Conservation (phyloP, 2,113 vertebrate species). For the Dolichotis patagonum region DNA sequence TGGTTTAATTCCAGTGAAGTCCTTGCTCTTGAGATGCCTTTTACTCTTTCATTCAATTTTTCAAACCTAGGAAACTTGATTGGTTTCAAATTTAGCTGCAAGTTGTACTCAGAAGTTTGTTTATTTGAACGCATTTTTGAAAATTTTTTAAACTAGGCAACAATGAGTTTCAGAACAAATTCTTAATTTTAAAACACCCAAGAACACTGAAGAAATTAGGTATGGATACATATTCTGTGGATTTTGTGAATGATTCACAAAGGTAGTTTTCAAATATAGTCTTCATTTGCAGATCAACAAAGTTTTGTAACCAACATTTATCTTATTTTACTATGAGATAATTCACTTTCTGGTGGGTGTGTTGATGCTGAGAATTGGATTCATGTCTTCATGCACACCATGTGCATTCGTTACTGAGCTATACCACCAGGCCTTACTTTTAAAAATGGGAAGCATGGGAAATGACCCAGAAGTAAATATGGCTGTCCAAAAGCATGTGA, state of each 20-base stretch:
- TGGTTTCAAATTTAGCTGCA: conserved; percentile 50
- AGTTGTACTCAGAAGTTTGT: neutral
- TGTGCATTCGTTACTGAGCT: neutral
- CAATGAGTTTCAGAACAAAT: conserved; percentile 17
- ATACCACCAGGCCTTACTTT: neutral
- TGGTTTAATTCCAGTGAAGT: neutral
- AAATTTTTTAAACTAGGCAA: conserved; percentile 32
- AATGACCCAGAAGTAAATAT: neutral
- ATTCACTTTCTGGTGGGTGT: neutral
- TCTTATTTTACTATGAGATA: neutral
- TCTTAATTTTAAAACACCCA: conserved; percentile 18
- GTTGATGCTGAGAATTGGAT: neutral
- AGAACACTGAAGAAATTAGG: neutral
- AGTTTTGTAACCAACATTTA: neutral
- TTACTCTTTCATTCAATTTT: conserved; percentile 13
- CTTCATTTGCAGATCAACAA: conserved; percentile 2
- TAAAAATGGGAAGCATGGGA: neutral
- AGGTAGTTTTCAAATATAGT: neutral
- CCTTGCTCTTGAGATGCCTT: neutral
- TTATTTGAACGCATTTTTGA: conserved; percentile 33
- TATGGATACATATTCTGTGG: neutral
- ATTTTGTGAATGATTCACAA: neutral
- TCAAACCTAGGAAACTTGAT: conserved; percentile 51
- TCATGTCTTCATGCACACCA: neutral
- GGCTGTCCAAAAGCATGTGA: neutral